phyloP scores from a whole-genome alignment of 2,113 vertebrate genomes.

The Ictalurus punctatus region DNA sequence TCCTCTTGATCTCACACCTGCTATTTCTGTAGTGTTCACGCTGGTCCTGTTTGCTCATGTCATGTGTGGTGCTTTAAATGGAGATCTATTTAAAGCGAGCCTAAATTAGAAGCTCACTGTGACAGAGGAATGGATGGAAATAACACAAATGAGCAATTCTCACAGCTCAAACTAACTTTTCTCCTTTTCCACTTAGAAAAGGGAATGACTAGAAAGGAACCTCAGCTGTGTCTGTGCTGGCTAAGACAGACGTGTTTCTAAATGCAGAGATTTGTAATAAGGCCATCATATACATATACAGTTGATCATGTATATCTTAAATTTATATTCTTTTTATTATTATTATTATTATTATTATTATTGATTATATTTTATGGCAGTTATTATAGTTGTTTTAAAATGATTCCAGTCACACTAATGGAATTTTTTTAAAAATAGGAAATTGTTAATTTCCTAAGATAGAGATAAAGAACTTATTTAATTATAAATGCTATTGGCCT shows the following conservation, averaged over 20 bases:
- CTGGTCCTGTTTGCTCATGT: not conserved
- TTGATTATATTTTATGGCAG: not conserved
- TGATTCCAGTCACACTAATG: not conserved
- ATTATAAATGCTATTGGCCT: not conserved
- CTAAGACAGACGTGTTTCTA: not conserved
- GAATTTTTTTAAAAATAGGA: not conserved
- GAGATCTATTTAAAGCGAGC: not conserved
- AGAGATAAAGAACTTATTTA: not conserved
- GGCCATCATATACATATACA: no score
- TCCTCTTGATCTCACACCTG: not conserved
- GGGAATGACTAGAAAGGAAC: not conserved
- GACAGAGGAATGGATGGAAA: not conserved
- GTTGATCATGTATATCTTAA: not conserved
- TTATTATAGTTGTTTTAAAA: not conserved
- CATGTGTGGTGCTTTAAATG: not conserved
- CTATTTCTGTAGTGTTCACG: not conserved
- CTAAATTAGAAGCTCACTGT: not conserved
- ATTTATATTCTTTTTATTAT: not conserved
- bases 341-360: no score
- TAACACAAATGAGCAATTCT: constrained; percentile 12
- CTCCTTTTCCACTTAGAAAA: not conserved
- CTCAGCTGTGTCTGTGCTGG: not conserved
- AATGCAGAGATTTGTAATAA: not conserved
- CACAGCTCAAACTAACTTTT: not conserved
- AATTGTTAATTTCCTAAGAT: not conserved